A percentile compares a stretch with the other conserved stretches of the same genome.
Evolutionary conservation across 35 echinoderm and acorn worm genomes (phyloP).

Genomic region (Stichopus chloronotus): DNA sequence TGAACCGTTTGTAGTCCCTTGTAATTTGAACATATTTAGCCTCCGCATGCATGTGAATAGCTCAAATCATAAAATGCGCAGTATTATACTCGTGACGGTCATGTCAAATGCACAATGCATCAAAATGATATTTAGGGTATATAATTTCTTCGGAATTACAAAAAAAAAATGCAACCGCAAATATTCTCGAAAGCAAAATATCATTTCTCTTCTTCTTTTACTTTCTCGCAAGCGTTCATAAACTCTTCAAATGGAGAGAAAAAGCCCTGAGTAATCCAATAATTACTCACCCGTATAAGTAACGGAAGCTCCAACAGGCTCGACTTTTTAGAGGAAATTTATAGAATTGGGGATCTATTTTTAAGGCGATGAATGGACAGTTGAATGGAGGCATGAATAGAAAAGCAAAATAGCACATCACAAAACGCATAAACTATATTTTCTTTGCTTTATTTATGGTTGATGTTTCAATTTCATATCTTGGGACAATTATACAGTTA

Average conservation of each 20-base stretch:
- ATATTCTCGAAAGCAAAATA: not conserved
- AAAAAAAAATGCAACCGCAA: too few relatives aligned
- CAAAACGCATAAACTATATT: not conserved
- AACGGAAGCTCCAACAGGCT: slow-evolving; percentile 47
- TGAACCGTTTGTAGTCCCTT: too few relatives aligned
- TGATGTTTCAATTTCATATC: slow-evolving; percentile 50
- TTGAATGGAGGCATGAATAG: not conserved
- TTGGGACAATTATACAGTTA: not conserved
- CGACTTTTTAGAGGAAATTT: not conserved
- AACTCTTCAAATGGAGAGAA: not conserved
- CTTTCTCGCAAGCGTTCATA: not conserved
- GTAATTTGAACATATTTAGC: too few relatives aligned
- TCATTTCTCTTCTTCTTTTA: not conserved
- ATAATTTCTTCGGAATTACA: not conserved
- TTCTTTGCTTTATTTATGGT: not conserved
- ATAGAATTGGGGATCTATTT: slow-evolving; percentile 31
- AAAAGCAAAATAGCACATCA: not conserved
- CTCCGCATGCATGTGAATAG: too few relatives aligned
- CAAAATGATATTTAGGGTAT: not conserved
- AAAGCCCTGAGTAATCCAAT: not conserved
- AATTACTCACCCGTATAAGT: not conserved
- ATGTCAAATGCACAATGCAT: not conserved
- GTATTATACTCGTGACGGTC: too few relatives aligned
- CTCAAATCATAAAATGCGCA: too few relatives aligned
- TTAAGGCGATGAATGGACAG: not conserved